Conservation (phyloP, 2,888 invertebrate genomes). For the Callimorpha dominula region DNA sequence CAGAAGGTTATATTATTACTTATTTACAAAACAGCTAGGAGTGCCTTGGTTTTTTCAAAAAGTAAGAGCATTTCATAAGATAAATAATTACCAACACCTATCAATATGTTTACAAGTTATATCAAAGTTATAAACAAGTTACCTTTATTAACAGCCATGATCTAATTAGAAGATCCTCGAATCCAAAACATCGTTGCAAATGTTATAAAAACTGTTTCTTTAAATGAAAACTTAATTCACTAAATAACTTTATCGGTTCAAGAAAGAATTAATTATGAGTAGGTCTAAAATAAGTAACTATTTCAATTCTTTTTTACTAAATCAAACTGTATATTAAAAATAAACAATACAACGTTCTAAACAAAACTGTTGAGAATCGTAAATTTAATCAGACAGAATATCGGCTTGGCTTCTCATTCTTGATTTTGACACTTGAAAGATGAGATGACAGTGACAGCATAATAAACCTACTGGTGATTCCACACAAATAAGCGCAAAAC, state of each 20-base stretch:
- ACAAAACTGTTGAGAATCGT: background rate
- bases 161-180: constrained; percentile 48
- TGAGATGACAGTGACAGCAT: background rate
- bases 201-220: constrained; percentile 30
- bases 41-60: constrained; percentile 22
- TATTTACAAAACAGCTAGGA: background rate
- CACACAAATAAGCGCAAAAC: too few relatives aligned
- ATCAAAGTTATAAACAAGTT: constrained; percentile 39
- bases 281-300: constrained; percentile 20
- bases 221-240: constrained; percentile 22
- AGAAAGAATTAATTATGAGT: background rate
- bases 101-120: background rate
- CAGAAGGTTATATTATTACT: background rate
- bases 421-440: background rate
- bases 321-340: constrained; percentile 3
- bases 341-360: background rate
- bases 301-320: background rate
- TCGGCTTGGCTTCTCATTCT: constrained; percentile 5
- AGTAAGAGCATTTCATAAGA: constrained; percentile 18
- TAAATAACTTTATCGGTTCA: background rate
- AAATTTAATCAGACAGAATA: background rate
- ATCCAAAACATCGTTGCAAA: constrained; percentile 48
- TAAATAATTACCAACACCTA: constrained; percentile 5
- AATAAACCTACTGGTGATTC: too few relatives aligned
- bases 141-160: constrained; percentile 63